A percentile compares a stretch with the other conserved stretches of the same genome.
These are phyloP conservation scores for Condylura cristata DNA, from an alignment of 2,113 vertebrate species.

Conservation along the genomic window DNA sequence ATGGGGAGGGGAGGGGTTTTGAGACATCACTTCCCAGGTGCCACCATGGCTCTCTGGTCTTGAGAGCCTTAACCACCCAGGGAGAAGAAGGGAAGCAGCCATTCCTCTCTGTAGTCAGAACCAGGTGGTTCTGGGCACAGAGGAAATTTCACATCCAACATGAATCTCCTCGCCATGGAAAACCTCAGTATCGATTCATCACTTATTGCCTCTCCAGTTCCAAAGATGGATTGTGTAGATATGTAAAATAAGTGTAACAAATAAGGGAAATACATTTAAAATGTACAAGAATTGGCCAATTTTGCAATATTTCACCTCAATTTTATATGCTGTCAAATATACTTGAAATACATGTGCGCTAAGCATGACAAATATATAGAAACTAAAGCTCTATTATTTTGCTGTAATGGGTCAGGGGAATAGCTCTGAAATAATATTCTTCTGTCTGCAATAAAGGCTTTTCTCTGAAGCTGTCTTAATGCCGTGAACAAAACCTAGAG, in stretches of 20 bases:
- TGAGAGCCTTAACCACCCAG: background rate
- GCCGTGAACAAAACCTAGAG: conserved; percentile 46
- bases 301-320: conserved; percentile 73
- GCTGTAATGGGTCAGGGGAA: conserved; percentile 72
- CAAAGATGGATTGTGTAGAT: conserved; percentile 64
- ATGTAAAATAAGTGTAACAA: conserved; percentile 66
- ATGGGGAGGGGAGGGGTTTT: background rate
- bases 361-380: conserved; percentile 74
- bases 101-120: background rate
- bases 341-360: conserved; percentile 73
- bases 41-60: background rate
- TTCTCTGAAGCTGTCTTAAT: conserved; percentile 72
- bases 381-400: conserved; percentile 78
- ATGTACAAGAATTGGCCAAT: conserved; percentile 51
- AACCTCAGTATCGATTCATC: conserved; percentile 9
- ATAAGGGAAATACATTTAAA: conserved; percentile 69
- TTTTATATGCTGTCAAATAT: conserved; percentile 78
- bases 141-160: background rate
- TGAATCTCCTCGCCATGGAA: background rate
- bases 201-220: conserved; percentile 49
- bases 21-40: background rate
- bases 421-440: conserved; percentile 67
- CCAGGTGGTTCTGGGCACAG: background rate
- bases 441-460: conserved; percentile 69
- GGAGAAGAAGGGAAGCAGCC: background rate